Base-by-base conservation (phyloP, 2,113 vertebrate species). In the Perca fluviatilis region DNA sequence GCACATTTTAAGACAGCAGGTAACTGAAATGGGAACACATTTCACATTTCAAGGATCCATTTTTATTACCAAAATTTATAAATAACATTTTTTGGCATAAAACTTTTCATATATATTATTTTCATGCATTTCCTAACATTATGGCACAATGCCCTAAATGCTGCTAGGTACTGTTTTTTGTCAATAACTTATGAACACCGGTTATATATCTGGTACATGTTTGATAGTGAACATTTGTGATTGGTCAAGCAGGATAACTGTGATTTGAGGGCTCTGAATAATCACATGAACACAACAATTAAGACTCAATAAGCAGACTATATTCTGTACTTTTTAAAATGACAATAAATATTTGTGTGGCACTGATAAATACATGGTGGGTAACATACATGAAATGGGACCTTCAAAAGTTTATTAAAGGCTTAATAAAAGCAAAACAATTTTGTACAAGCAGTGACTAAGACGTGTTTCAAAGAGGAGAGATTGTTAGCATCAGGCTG, bases 271-370 rank as follows among this genome's bases (percentile, higher is more conserved):
- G 36, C 25, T 82, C 40, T 54, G 67, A 27, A 74, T 57, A 84
- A 50, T 82, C 10, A 65, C n/a, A 67, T 51, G 14, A 79, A 75
- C 43, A 87, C 72, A 83, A 66, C 69, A 46, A 68, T 69, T 78
- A 89, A 81, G 72, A 89, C 83, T 82, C 36, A 14, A 14, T 47
- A 73, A 75, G 58, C 62, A 69, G 66, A 87, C 85, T 82, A 85
- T 79, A 86, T 69, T 87, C 77, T 88, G 80, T 77, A 89, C 75
- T 62, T 27, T 49, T 74, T 67, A 13, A 23, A 76, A 56, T 33
- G 53, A 85, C 81, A 88, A 85, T 92, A 93, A 92, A 91, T 91
- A 92, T 81, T 74, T 13, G 1, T 74, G 58, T 85, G 60, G 74
- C 16, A 75, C 57, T 53, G 12, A 86, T 57, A 76, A 89, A 86